Conservation (phyloP, 2,797 vertebrate species). For the Catamblyrhynchus diadema region DNA sequence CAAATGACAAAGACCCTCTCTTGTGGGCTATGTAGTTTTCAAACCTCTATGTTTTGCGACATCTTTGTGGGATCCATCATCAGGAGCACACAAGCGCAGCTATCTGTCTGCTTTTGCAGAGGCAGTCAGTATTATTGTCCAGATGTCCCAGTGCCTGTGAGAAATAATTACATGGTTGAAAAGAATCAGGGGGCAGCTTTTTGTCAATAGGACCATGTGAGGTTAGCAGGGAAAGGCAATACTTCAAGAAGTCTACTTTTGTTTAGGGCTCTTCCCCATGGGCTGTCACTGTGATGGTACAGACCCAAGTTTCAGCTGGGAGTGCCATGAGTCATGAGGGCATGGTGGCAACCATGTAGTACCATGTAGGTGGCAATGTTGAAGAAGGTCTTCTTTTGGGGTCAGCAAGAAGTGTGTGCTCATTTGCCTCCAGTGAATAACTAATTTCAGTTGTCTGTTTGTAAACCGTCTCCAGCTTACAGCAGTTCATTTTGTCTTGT, state of each 20-base stretch:
- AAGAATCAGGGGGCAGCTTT: background rate
- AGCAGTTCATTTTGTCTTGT: background rate
- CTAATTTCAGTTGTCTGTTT: background rate
- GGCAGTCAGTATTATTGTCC: background rate
- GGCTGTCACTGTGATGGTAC: background rate
- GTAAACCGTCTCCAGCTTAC: background rate
- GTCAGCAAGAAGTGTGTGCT: background rate
- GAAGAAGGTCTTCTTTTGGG: background rate
- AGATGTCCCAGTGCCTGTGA: background rate
- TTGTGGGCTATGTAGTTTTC: background rate
- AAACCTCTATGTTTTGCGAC: background rate
- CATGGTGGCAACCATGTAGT: background rate
- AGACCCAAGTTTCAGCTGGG: background rate
- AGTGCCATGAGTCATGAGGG: background rate
- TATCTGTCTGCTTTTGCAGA: background rate
- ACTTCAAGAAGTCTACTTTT: background rate
- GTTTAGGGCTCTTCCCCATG: background rate
- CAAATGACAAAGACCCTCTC: background rate
- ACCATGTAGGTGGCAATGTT: background rate
- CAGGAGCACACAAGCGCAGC: rapidly evolving
- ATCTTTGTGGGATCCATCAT: background rate
- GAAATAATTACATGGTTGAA: background rate
- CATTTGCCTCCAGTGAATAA: background rate
- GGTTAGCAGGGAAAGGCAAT: background rate
- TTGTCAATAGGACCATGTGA: background rate